These are phyloP conservation scores for Monopis laevigella DNA, from an alignment of 2,888 invertebrate species.

Conservation along the genomic window DNA sequence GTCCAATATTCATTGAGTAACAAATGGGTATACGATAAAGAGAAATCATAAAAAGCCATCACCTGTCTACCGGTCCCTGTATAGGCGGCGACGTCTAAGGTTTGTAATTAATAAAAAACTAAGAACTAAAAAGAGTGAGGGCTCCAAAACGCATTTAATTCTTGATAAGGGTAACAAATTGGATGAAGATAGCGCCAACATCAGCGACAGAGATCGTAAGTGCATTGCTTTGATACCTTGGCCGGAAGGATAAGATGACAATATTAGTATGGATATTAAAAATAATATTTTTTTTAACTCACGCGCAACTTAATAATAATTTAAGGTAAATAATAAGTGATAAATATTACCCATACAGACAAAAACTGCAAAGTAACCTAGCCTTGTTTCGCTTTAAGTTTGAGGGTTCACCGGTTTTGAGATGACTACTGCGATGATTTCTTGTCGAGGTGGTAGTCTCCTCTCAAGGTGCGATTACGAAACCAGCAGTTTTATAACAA, in stretches of 20 bases:
- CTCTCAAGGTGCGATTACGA: too few species aligned
- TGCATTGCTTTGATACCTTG: constrained; percentile 62
- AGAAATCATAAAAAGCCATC: constrained; percentile 52
- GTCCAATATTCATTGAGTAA: constrained; percentile 36
- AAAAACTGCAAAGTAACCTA: too few species aligned
- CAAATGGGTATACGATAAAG: constrained; percentile 53
- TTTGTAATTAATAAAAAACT: constrained; percentile 59
- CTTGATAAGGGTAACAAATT: constrained; percentile 67
- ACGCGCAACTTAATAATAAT: too few species aligned
- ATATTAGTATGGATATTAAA: constrained; percentile 29
- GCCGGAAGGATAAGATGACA: constrained; percentile 28
- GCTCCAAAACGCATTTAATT: constrained; percentile 65
- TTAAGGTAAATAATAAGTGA: too few species aligned
- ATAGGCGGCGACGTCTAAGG: constrained; percentile 36
- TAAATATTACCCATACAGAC: too few species aligned
- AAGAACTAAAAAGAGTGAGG: constrained; percentile 41
- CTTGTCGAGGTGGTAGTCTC: too few species aligned
- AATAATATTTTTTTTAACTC: too few species aligned
- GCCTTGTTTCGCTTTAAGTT: too few species aligned
- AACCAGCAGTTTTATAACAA: too few species aligned
- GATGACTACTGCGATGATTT: too few species aligned
- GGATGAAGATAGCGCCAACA: constrained; percentile 59
- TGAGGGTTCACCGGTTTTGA: too few species aligned
- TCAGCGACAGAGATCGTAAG: constrained; percentile 63
- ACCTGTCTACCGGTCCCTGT: constrained; percentile 40